Conservation (phyloP, 2,113 vertebrate species). For the Machaerirhynchus nigripectus region DNA sequence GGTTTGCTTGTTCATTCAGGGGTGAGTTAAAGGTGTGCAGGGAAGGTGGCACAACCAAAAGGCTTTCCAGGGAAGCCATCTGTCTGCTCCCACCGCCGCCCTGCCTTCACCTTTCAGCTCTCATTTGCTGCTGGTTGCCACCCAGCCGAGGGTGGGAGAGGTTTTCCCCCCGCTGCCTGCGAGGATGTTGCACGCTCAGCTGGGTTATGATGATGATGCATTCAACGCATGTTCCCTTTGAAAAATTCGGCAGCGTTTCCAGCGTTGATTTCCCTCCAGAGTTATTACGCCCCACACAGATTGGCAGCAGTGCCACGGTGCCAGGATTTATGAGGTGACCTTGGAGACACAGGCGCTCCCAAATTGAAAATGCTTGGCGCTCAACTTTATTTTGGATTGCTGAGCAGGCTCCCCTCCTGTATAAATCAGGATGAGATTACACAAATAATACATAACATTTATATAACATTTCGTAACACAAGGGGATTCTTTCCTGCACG, state of each 20-base stretch:
- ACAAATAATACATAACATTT: slow-evolving; percentile 26
- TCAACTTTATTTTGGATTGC: slow-evolving; percentile 9
- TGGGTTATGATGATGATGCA: slow-evolving; percentile 29
- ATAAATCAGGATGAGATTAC: slow-evolving; percentile 57
- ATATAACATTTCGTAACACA: background rate
- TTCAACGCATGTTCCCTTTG: slow-evolving; percentile 15
- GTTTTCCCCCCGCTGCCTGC: background rate
- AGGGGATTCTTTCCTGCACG: background rate
- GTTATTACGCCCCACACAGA: slow-evolving; percentile 50
- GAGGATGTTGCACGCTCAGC: background rate
- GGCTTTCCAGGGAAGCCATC: background rate
- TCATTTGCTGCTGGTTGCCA: background rate
- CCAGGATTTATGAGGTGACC: slow-evolving; percentile 64
- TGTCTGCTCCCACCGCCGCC: background rate
- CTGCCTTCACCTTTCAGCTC: background rate
- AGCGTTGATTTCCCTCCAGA: slow-evolving; percentile 68
- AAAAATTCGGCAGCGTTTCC: slow-evolving; percentile 52
- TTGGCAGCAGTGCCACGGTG: slow-evolving; percentile 21
- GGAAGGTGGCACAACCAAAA: slow-evolving; percentile 5
- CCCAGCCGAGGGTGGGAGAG: background rate
- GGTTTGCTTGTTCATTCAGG: background rate
- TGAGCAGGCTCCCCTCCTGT: background rate
- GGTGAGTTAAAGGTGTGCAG: background rate
- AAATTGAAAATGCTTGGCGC: slow-evolving; percentile 23
- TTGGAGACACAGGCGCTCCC: slow-evolving; percentile 43